phyloP scores from a whole-genome alignment of 2,888 invertebrate genomes.

The Scaptomyza reducta region DNA sequence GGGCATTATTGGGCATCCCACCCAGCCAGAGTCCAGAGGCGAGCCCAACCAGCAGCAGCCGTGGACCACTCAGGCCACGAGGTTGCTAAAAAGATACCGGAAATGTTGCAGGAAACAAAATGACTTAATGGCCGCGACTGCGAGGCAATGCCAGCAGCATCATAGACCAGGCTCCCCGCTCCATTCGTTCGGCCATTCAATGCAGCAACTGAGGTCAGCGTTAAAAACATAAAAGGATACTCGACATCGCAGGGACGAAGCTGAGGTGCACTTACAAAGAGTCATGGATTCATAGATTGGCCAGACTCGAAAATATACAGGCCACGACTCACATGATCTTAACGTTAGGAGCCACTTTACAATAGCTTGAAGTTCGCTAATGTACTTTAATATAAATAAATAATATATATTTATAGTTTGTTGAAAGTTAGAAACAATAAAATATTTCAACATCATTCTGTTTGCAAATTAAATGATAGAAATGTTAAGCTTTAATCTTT shows the following conservation, averaged over 20 bases:
- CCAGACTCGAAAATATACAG: not conserved
- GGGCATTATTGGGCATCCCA: constrained; percentile 18
- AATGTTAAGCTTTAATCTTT: no score
- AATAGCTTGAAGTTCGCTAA: not conserved
- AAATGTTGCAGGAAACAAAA: constrained; percentile 77
- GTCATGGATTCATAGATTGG: constrained; percentile 22
- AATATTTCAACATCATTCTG: not conserved
- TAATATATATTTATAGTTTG: not conserved
- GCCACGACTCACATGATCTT: constrained; percentile 6
- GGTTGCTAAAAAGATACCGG: constrained; percentile 75
- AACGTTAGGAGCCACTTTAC: not conserved
- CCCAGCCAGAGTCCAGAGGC: constrained; percentile 8
- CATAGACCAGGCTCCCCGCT: constrained; percentile 14
- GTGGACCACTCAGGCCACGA: constrained; percentile 31
- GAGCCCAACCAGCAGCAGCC: constrained; percentile 5
- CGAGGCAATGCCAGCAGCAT: constrained; percentile 55
- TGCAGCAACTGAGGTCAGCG: constrained; percentile 65
- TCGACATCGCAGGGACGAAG: constrained; percentile 20
- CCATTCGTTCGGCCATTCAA: constrained; percentile 55
- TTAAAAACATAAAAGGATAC: constrained; percentile 41
- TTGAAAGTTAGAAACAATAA: no score
- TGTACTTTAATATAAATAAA: not conserved
- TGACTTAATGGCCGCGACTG: constrained; percentile 78
- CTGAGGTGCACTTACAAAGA: constrained; percentile 44
- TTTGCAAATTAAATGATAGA: not conserved